These are phyloP conservation scores for Lichenostomus cassidix DNA, from an alignment of 2,113 vertebrate genomes.

Conservation along the genomic window DNA sequence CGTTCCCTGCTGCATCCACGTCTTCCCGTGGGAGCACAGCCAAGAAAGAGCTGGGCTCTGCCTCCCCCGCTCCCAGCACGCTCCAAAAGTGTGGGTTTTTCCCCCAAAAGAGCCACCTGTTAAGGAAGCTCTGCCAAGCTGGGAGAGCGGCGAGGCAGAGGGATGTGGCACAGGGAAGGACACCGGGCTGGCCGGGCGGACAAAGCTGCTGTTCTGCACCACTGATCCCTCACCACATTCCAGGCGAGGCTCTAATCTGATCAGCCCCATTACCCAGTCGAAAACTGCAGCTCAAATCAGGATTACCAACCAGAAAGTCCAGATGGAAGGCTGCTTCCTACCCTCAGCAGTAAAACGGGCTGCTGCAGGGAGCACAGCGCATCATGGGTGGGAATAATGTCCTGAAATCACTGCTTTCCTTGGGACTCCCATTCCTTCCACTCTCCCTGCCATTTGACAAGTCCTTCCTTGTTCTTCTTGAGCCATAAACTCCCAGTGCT, in stretches of 20 bases:
- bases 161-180: background rate
- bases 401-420: background rate
- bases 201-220: background rate
- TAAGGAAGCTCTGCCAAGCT: background rate
- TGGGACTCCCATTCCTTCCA: background rate
- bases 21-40: background rate
- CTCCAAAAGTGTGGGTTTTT: background rate
- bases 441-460: background rate
- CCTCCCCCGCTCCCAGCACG: background rate
- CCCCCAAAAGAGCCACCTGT: background rate
- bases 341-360: background rate
- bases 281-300: background rate
- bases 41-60: background rate
- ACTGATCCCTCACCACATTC: background rate
- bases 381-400: accelerated
- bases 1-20: background rate
- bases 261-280: background rate
- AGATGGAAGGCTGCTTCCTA: background rate
- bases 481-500: background rate
- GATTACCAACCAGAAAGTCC: constrained; percentile 6
- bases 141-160: background rate
- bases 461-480: background rate
- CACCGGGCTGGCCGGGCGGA: background rate
- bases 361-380: background rate
- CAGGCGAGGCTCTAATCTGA: constrained; percentile 1